Evolutionary conservation across 2,113 vertebrate genomes (phyloP).

Genomic region (Suricata suricatta): DNA sequence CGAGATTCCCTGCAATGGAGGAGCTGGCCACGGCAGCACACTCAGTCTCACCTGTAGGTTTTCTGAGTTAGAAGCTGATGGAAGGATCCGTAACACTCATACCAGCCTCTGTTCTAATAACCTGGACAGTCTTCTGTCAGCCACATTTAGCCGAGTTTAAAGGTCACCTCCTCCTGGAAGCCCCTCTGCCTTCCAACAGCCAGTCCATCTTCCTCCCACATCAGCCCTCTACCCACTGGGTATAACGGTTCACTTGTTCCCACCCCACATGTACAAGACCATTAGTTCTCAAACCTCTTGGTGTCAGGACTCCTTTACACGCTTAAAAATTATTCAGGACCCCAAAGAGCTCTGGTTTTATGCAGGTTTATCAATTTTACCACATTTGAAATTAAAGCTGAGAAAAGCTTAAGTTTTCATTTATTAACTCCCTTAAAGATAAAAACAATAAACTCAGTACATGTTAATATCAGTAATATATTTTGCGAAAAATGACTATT

Average conservation of each 20-base stretch:
- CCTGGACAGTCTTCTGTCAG: background rate
- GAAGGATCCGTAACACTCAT: background rate
- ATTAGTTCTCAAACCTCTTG: background rate
- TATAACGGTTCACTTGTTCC: background rate
- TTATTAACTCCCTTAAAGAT: background rate
- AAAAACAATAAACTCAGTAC: conserved; percentile 2
- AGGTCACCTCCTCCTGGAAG: background rate
- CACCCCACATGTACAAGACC: background rate
- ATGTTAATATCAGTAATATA: background rate
- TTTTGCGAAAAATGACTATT: conserved; percentile 14
- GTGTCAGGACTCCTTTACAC: background rate
- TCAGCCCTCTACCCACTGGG: background rate
- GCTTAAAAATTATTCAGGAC: background rate
- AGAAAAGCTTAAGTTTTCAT: background rate
- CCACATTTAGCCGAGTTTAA: background rate
- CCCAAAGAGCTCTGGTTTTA: background rate
- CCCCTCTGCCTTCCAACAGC: background rate
- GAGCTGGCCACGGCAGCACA: background rate
- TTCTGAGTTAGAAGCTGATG: background rate
- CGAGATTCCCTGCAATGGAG: background rate
- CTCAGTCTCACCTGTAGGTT: background rate
- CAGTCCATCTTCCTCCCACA: background rate
- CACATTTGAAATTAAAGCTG: background rate
- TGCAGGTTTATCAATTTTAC: background rate
- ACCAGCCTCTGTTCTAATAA: background rate